phyloP scores from a whole-genome alignment of 1,140 invertebrate genomes.

The Drosophila persimilis region DNA sequence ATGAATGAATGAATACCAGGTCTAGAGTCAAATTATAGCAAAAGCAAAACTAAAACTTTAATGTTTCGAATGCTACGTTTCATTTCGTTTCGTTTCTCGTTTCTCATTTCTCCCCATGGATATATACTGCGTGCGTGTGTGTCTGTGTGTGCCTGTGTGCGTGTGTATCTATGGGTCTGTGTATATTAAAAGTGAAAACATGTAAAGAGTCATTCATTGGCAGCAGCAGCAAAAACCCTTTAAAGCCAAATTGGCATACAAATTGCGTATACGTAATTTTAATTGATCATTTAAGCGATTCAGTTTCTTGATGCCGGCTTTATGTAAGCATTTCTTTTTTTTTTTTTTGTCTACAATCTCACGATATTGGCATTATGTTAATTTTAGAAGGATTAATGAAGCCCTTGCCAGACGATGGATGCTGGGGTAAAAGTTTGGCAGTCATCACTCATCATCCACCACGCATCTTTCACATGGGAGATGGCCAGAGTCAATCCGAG shows the following conservation, averaged over 20 bases:
- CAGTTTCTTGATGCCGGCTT: constrained; percentile 50
- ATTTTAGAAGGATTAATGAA: constrained; percentile 60
- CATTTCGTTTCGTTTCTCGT: constrained; percentile 10
- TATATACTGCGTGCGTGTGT: constrained; percentile 12
- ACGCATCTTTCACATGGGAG: constrained; percentile 1
- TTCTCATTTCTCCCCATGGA: constrained; percentile 49
- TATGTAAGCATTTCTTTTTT: constrained; percentile 48
- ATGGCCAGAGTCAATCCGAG: too few species aligned
- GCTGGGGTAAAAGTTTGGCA: constrained; percentile 40
- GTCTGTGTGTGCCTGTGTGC: constrained; percentile 9
- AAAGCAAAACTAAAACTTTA: constrained; percentile 71
- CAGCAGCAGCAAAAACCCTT: constrained; percentile 29
- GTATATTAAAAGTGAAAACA: constrained; percentile 79
- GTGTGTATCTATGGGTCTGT: constrained; percentile 27
- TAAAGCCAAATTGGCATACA: constrained; percentile 60
- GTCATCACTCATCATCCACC: constrained; percentile 10
- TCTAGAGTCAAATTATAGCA: constrained; percentile 72
- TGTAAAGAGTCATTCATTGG: constrained; percentile 65
- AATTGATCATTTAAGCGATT: constrained; percentile 71
- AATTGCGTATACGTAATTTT: constrained; percentile 73
- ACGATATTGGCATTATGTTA: constrained; percentile 38
- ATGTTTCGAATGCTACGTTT: constrained; percentile 76
- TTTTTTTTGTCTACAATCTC: constrained; percentile 27
- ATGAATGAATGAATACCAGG: constrained; percentile 48
- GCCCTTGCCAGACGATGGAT: constrained; percentile 11